Conservation (phyloP, 2,888 invertebrate genomes). For the Girardia tigrina region DNA sequence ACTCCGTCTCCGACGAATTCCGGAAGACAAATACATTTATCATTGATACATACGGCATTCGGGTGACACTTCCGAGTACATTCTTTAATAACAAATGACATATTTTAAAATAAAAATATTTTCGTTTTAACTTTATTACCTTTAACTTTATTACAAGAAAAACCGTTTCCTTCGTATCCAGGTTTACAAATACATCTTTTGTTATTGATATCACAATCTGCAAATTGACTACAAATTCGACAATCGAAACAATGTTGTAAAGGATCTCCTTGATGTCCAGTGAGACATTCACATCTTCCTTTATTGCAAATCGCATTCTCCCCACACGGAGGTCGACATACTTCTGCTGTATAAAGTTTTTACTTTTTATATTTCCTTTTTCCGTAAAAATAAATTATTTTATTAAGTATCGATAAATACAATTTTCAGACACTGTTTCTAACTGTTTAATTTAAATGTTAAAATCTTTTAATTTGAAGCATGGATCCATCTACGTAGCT, state of each 20-base stretch:
- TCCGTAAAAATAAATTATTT: too few species aligned
- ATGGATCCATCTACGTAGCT: too few species aligned
- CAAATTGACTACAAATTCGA: background rate
- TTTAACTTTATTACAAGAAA: background rate
- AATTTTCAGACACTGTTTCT: too few species aligned
- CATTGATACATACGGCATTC: background rate
- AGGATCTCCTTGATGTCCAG: background rate
- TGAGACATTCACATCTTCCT: background rate
- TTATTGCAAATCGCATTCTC: background rate
- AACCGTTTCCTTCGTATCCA: background rate
- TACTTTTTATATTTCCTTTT: too few species aligned
- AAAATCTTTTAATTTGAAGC: too few species aligned
- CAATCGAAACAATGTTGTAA: conserved; percentile 28
- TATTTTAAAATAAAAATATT: too few species aligned
- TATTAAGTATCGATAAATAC: too few species aligned
- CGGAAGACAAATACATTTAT: background rate
- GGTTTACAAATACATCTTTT: conserved; percentile 1
- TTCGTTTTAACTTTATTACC: too few species aligned
- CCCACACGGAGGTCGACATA: background rate
- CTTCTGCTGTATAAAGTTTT: too few species aligned
- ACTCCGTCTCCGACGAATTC: background rate
- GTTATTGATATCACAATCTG: background rate
- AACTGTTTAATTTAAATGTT: too few species aligned
- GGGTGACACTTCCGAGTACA: background rate
- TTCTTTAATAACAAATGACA: too few species aligned